phyloP scores from a whole-genome alignment of 1,140 invertebrate genomes.

The Drosophila obscura region DNA sequence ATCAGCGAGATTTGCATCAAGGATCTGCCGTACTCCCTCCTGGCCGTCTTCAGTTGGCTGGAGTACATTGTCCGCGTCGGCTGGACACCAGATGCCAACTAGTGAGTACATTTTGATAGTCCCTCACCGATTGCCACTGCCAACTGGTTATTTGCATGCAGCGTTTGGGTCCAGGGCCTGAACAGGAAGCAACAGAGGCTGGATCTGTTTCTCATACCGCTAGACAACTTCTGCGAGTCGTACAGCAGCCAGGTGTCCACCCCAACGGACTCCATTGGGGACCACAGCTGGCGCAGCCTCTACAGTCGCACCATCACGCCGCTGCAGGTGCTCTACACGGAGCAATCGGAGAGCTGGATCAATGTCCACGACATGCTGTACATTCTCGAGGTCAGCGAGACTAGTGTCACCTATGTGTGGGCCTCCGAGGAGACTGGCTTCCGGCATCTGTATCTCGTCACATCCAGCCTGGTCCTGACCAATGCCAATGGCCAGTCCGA shows the following conservation, averaged over 20 bases:
- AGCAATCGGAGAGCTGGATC: constrained; percentile 92
- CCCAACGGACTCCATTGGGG: constrained; percentile 84
- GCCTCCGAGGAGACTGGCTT: constrained; percentile 96
- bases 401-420: constrained; percentile 92
- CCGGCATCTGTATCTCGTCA: constrained; percentile 93
- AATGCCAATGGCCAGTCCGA: constrained; percentile 70
- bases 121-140: too few relatives aligned
- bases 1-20: constrained; percentile 88
- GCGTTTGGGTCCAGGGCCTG: constrained; percentile 95
- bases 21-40: constrained; percentile 90
- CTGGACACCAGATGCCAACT: constrained; percentile 94
- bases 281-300: constrained; percentile 82
- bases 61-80: constrained; percentile 97
- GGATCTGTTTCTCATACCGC: constrained; percentile 89
- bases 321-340: constrained; percentile 87
- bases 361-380: constrained; percentile 95
- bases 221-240: constrained; percentile 90
- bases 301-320: constrained; percentile 74
- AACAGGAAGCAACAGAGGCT: constrained; percentile 93
- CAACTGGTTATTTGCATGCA: constrained; percentile 74
- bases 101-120: constrained; percentile 86
- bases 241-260: constrained; percentile 85
- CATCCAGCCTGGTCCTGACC: constrained; percentile 66
- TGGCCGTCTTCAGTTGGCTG: constrained; percentile 93
- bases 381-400: constrained; percentile 88